Conservation (phyloP, 1,140 invertebrate species). For the Drosophila parvula region DNA sequence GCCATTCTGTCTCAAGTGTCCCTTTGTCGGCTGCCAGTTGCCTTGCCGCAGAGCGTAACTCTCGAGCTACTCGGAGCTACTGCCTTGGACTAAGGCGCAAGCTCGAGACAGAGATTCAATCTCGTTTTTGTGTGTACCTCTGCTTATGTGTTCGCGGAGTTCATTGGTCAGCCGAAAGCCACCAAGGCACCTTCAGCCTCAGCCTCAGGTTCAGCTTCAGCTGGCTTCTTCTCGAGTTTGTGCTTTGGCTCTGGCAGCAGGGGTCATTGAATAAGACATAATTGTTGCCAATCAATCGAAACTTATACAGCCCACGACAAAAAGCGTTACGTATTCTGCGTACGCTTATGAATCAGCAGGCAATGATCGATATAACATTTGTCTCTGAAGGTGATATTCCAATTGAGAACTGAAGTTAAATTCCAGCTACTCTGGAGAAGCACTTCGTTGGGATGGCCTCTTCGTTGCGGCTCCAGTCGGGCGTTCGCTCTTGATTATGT, state of each 20-base stretch:
- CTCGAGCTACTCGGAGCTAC: constrained; percentile 36
- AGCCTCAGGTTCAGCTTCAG: constrained; percentile 12
- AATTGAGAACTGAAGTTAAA: neutral
- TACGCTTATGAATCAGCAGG: constrained; percentile 7
- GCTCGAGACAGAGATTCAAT: constrained; percentile 19
- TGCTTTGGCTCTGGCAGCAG: constrained; percentile 17
- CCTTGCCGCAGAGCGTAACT: constrained; percentile 66
- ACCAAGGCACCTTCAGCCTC: constrained; percentile 56
- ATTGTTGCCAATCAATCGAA: constrained; percentile 60
- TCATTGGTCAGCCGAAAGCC: constrained; percentile 62
- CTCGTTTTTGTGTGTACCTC: constrained; percentile 10
- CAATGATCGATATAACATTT: neutral
- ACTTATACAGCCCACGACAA: constrained; percentile 42
- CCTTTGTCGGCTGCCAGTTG: constrained; percentile 59
- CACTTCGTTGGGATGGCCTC: neutral
- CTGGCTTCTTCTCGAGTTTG: constrained; percentile 9
- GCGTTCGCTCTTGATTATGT: neutral
- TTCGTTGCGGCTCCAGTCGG: neutral
- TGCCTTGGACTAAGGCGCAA: constrained; percentile 51
- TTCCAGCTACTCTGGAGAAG: neutral
- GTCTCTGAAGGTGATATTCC: constrained; percentile 5
- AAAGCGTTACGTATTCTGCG: constrained; percentile 3
- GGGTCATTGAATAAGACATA: constrained; percentile 55
- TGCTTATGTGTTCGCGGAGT: constrained; percentile 22
- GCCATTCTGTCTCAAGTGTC: constrained; percentile 61